Evolutionary conservation across 2,888 invertebrate genomes (phyloP), one percentile per base, ranked within the genome.

Genomic region (Calameuta idolon): DNA sequence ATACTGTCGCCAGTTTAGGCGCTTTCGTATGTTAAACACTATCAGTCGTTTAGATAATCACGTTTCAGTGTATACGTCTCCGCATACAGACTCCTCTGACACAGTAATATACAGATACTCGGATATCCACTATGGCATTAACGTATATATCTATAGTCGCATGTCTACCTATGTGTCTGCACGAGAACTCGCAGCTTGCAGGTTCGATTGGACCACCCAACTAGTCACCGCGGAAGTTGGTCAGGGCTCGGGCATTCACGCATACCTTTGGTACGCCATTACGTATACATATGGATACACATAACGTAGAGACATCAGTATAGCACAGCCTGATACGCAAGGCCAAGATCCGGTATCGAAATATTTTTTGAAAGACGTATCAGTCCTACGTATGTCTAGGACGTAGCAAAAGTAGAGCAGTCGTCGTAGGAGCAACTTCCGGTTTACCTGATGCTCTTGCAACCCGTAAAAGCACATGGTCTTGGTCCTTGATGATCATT

Each of bases 161-260:
- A 55, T 2, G 23, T 55, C 55, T 55, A 23, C 23, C 55, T 9
- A 55, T 55, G 23, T 23, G 23, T 55, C 23, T 55, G 55, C 23
- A 55, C 23, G 55, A 23, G 55, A 15, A 55, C 55, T 55, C 31
- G 71, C 71, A 33, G 33, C 69, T 69, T 33, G 69, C 69, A 71
- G 71, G 33, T 71, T 71, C 71, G 71, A 71, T 71, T 23, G 80
- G 88, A 88, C 88, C 88, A 88, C 88, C 88, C 88, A 87, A 81
- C 85, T 79, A 76, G 82, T 83, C 79, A 86, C 80, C 83, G 86
- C 88, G 88, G 86, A 88, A 88, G 87, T 88, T 84, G 82, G 82
- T 83, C 71, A 31, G 12, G 12, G 71, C 31, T 71, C 31, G 71
- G 23, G 71, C 30, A 71, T 71, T 33, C 71, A 34, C 71, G 23